These are phyloP conservation scores for Branchellion lobata DNA, from an alignment of 2,888 invertebrate species.

Conservation along the genomic window DNA sequence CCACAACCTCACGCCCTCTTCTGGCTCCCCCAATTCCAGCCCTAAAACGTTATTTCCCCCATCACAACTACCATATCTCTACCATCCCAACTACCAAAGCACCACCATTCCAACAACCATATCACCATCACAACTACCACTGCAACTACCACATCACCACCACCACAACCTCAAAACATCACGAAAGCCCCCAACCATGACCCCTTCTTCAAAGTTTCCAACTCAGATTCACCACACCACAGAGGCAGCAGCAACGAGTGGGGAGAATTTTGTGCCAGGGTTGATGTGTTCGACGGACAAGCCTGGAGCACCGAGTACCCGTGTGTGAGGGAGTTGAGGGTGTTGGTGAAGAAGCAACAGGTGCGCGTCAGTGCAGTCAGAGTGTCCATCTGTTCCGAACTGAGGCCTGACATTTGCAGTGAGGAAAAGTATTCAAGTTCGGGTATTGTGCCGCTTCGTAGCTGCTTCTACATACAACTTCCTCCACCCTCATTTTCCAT, in stretches of 20 bases:
- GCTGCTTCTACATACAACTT: too few relatives aligned
- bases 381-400: constrained; percentile 29
- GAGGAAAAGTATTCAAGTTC: constrained; percentile 5
- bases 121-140: too few relatives aligned
- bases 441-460: background rate
- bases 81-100: too few relatives aligned
- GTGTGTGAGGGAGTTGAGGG: constrained; percentile 5
- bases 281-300: constrained; percentile 17
- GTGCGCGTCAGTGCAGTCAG: background rate
- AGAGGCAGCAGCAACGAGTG: background rate
- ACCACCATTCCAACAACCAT: too few relatives aligned
- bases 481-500: too few relatives aligned
- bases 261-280: constrained; percentile 14
- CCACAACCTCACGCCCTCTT: background rate
- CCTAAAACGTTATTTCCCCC: too few relatives aligned
- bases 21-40: too few relatives aligned
- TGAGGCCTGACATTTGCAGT: constrained; percentile 32
- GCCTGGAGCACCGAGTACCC: constrained; percentile 26
- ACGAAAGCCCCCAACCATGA: background rate
- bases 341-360: background rate
- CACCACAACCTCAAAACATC: background rate
- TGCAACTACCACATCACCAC: too few relatives aligned
- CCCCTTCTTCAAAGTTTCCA: too few relatives aligned
- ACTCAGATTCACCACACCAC: too few relatives aligned
- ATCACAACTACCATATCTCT: too few relatives aligned